Base-by-base conservation (phyloP, 2,888 invertebrate species). In the Chalcosyrphus nemorum region DNA sequence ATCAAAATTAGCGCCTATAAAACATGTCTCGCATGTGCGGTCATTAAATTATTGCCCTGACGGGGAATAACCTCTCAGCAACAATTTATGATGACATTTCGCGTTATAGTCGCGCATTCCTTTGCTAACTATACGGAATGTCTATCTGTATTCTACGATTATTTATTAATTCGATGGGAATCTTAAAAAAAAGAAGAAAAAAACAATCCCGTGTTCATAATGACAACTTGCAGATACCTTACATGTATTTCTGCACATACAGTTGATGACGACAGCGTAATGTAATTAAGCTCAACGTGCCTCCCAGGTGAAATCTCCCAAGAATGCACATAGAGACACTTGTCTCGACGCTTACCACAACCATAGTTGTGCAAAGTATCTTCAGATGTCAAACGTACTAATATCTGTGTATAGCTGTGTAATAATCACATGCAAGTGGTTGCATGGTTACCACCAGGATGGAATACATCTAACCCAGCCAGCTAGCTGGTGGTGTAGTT, bases 1-100 rank as follows among this genome's bases (percentile, higher is more conserved):
- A 84, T 84, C 84, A 84, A 75, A 84, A 75, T 65, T 84, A 80
- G 74, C 84, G 56, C 80, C 84, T 54, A 84, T 84, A 84, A 84
- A 84, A 27, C 84, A 84, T 84, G 84, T 84, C 80, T 84, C 15
- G 21, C 52, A n/a, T n/a, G 57, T 47, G 61, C 29, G 74, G 84
- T 80, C 84, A 80, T 84, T 84, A 80, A 84, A 75, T 75, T 74
- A 72, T 50, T 59, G 38, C 5, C 1, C 38, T 38, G 66, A 47
- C 59, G 65, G 57, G 17, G 57, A 45, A 54, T 70, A 68, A 65
- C 70, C 70, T 45, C 84, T 57, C 43, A 41, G 63, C 43, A 70
- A 54, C 70, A 80, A 84, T 84, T 80, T 84, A 84, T 74, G 80
- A 59, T 84, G 84, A 84, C 84, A 84, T 84, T 84, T 84, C 59